A percentile compares a stretch with the other conserved stretches of the same genome.
Conservation (phyloP, 2,797 vertebrate species). For the Malurus splendens region DNA sequence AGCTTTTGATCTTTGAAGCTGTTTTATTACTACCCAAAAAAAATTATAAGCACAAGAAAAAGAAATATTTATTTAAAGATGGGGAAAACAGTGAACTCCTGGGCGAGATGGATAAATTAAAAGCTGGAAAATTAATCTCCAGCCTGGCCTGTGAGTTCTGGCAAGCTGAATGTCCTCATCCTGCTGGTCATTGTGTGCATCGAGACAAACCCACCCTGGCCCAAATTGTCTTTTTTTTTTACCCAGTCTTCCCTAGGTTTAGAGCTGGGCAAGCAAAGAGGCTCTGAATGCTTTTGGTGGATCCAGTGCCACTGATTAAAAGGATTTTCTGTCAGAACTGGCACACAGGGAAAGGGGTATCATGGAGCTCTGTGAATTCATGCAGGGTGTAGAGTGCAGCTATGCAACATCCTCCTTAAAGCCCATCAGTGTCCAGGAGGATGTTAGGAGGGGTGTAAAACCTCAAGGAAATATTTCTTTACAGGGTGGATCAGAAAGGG, state of each 20-base stretch:
- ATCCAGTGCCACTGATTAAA: not conserved
- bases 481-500: not conserved
- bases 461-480: not conserved
- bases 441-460: not conserved
- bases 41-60: constrained; percentile 25
- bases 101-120: not conserved
- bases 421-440: not conserved
- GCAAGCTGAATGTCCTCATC: not conserved
- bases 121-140: not conserved
- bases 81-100: not conserved
- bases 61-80: constrained; percentile 21
- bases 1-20: constrained; percentile 52
- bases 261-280: not conserved
- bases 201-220: not conserved
- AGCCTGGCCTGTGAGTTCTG: not conserved
- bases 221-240: not conserved
- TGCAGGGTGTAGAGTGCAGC: not conserved
- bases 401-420: not conserved
- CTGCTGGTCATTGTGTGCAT: not conserved
- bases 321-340: not conserved
- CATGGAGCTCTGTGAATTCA: not conserved
- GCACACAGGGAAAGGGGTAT: not conserved
- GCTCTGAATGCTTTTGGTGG: not conserved
- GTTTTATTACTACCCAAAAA: constrained; percentile 22
- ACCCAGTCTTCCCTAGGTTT: not conserved